Percentiles rank a stretch among this genome's conserved stretches.
These are phyloP conservation scores for Hesperophylax magnus DNA, from an alignment of 1,140 invertebrate genomes.

Conservation along the genomic window DNA sequence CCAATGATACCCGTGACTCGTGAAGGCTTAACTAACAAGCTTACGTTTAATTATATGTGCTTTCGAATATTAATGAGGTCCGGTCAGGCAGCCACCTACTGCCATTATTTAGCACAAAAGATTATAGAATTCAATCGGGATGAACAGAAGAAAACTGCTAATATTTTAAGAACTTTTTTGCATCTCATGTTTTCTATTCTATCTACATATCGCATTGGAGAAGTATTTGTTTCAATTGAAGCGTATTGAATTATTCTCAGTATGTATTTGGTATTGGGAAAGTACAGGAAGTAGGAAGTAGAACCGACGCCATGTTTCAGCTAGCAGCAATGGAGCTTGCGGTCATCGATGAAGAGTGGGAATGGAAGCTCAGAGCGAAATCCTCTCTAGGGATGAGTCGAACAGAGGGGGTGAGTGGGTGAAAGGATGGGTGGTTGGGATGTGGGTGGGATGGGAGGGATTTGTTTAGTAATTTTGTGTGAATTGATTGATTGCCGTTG, in stretches of 20 bases:
- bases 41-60: constrained; percentile 24
- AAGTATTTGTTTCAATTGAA: too few relatives aligned
- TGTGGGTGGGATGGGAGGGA: neutral
- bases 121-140: too few relatives aligned
- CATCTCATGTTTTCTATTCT: too few relatives aligned
- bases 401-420: neutral
- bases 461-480: constrained; percentile 17
- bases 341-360: constrained; percentile 35
- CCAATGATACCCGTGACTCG: constrained; percentile 34
- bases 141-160: too few relatives aligned
- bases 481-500: constrained; percentile 39
- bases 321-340: constrained; percentile 34
- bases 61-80: constrained; percentile 7
- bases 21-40: constrained; percentile 53
- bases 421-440: neutral
- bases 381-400: neutral
- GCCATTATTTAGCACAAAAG: too few relatives aligned
- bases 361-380: constrained; percentile 45
- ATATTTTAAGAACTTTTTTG: too few relatives aligned
- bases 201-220: too few relatives aligned
- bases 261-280: too few relatives aligned
- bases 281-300: neutral
- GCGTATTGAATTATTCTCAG: too few relatives aligned
- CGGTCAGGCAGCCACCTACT: neutral
- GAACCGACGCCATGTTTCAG: constrained; percentile 13